These are phyloP conservation scores for Sarcophilus harrisii DNA, from an alignment of 2,797 vertebrate species.

Conservation along the genomic window DNA sequence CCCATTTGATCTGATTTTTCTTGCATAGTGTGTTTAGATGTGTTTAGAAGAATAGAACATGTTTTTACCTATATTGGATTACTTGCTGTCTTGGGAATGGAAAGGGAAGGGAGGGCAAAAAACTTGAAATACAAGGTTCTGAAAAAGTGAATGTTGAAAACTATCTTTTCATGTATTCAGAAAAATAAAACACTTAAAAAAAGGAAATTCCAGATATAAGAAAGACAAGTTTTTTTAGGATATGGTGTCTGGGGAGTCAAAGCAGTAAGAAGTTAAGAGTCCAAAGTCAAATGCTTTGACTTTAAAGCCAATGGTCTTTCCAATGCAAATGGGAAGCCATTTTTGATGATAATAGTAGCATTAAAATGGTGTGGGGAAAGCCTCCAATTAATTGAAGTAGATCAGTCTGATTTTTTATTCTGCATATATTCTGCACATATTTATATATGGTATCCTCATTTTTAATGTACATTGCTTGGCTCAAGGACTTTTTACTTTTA, in stretches of 20 bases:
- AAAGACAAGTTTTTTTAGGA: background rate
- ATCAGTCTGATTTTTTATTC: background rate
- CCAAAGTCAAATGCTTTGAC: background rate
- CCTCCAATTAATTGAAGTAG: background rate
- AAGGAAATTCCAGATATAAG: too few relatives aligned
- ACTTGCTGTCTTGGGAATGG: too few relatives aligned
- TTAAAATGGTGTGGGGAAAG: background rate
- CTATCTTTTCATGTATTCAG: too few relatives aligned
- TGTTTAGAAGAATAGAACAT: too few relatives aligned
- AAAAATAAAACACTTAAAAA: too few relatives aligned
- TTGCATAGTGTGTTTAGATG: too few relatives aligned
- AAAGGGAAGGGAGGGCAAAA: too few relatives aligned
- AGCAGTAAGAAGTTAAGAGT: background rate
- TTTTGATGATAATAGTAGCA: background rate
- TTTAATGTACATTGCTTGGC: background rate
- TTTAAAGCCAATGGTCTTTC: background rate
- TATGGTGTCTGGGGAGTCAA: background rate
- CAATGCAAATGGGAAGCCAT: background rate
- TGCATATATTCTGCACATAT: background rate
- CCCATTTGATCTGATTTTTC: too few relatives aligned
- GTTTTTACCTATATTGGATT: too few relatives aligned
- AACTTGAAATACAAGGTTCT: too few relatives aligned
- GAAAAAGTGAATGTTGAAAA: too few relatives aligned
- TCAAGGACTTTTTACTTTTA: background rate
- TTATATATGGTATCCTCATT: background rate